phyloP scores from a whole-genome alignment of 2,113 vertebrate species.

The Paradisaea rubra region DNA sequence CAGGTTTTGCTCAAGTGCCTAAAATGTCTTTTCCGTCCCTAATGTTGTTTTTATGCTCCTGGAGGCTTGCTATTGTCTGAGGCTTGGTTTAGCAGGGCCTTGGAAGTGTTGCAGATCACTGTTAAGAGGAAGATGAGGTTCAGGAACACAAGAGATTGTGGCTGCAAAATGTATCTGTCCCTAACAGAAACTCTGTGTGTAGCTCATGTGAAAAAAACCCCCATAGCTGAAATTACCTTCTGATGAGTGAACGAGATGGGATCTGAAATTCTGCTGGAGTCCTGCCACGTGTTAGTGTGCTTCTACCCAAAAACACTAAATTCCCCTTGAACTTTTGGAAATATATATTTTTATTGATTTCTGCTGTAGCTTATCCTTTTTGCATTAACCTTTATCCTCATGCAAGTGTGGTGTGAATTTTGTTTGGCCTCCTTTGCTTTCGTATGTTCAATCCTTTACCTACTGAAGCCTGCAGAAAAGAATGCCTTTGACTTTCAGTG shows the following conservation, averaged over 20 bases:
- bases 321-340: not conserved
- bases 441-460: not conserved
- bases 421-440: not conserved
- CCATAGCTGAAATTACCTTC: not conserved
- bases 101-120: not conserved
- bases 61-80: not conserved
- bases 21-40: not conserved
- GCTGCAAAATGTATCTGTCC: not conserved
- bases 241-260: rapidly evolving
- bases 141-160: not conserved
- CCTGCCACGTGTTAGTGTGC: rapidly evolving
- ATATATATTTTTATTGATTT: not conserved
- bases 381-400: not conserved
- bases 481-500: not conserved
- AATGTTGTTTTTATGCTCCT: not conserved
- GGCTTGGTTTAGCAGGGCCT: not conserved
- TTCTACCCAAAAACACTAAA: not conserved
- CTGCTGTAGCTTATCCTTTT: not conserved
- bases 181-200: not conserved
- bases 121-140: not conserved
- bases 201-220: not conserved
- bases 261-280: not conserved
- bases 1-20: not conserved
- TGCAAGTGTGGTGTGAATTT: not conserved
- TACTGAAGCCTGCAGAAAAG: not conserved